phyloP scores from a whole-genome alignment of 2,113 vertebrate species.

The Falcunculus frontatus region DNA sequence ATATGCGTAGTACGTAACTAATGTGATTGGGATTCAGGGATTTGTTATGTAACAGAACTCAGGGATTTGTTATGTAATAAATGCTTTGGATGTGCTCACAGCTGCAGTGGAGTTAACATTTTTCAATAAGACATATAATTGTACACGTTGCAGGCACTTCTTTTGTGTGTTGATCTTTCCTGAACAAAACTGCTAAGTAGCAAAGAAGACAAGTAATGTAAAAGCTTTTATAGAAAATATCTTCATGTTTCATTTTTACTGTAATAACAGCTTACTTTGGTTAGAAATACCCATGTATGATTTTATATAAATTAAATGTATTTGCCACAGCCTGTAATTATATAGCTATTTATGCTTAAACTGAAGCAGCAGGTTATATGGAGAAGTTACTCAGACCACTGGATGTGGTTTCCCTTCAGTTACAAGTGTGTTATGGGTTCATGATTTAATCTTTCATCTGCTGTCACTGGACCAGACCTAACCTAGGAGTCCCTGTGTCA shows the following conservation, averaged over 20 bases:
- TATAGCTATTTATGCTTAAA: neutral
- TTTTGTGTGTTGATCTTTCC: neutral
- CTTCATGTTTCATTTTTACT: neutral
- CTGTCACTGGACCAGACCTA: neutral
- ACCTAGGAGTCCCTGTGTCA: neutral
- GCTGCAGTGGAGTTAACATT: neutral
- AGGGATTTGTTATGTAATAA: neutral
- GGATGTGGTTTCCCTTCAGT: neutral
- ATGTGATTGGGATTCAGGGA: slow-evolving; percentile 24
- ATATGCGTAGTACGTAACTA: neutral
- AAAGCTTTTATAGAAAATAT: neutral
- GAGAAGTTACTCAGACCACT: neutral
- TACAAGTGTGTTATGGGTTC: neutral
- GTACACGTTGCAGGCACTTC: neutral
- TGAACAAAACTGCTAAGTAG: neutral
- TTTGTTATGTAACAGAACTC: slow-evolving; percentile 27
- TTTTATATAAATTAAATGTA: neutral
- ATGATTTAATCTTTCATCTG: neutral
- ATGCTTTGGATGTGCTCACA: neutral
- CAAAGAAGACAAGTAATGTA: neutral
- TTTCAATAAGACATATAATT: neutral
- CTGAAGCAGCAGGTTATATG: neutral
- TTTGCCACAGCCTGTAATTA: neutral
- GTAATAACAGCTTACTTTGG: neutral
- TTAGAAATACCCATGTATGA: neutral